Evolutionary conservation across 2,888 invertebrate species (phyloP).

Genomic region (Sarcophaga variegata): DNA sequence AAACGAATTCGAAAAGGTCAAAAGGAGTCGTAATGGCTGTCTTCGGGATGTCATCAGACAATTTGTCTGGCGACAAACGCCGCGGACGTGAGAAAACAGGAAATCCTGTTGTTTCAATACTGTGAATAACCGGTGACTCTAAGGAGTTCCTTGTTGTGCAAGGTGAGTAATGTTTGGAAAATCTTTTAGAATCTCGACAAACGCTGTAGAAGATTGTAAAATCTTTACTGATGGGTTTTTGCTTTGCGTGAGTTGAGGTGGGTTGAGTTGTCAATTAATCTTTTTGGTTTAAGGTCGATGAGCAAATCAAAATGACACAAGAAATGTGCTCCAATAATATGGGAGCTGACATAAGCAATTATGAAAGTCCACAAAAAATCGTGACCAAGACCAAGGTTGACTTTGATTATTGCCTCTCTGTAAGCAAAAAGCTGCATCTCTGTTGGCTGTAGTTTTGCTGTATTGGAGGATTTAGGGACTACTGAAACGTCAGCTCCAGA

Average conservation of each 20-base stretch:
- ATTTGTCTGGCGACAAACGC: constrained; percentile 74
- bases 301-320: constrained; percentile 44
- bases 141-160: constrained; percentile 15
- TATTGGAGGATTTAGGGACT: background rate
- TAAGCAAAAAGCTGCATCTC: constrained; percentile 46
- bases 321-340: constrained; percentile 52
- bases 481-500: constrained; percentile 15
- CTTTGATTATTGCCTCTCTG: constrained; percentile 29
- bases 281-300: constrained; percentile 22
- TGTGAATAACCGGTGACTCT: constrained; percentile 28
- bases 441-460: background rate
- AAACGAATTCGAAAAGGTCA: constrained; percentile 13
- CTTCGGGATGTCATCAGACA: background rate
- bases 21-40: background rate
- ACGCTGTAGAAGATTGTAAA: constrained; percentile 31
- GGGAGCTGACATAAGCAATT: constrained; percentile 48
- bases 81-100: constrained; percentile 63
- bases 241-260: constrained; percentile 2
- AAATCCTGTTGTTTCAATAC: constrained; percentile 24
- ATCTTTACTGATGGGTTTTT: constrained; percentile 37
- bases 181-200: constrained; percentile 17
- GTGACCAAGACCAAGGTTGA: constrained; percentile 40
- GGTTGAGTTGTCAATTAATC: constrained; percentile 20
- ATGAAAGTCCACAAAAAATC: constrained; percentile 52
- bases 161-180: constrained; percentile 24